A percentile compares a stretch with the other conserved stretches of the same genome.
phyloP scores from a whole-genome alignment of 2,888 invertebrate genomes.

The Callinectes sapidus region DNA sequence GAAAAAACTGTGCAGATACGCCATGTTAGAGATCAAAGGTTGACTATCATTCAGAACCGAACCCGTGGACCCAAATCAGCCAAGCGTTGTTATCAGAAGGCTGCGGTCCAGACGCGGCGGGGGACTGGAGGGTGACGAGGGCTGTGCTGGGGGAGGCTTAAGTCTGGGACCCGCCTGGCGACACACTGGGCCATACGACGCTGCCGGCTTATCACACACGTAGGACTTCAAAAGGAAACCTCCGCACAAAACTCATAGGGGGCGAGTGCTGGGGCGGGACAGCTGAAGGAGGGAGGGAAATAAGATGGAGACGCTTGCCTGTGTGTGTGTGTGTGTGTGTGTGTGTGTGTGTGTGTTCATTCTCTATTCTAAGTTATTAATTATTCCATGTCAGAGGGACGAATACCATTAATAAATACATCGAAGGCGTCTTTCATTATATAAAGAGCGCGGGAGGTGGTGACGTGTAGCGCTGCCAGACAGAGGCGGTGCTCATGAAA shows the following conservation, averaged over 20 bases:
- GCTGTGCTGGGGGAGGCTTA: background rate
- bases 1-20: constrained; percentile 9
- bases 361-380: background rate
- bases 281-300: background rate
- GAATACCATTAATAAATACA: background rate
- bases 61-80: background rate
- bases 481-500: background rate
- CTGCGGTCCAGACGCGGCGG: background rate
- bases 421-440: background rate
- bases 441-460: background rate
- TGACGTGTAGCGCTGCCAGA: background rate
- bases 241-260: background rate
- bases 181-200: background rate
- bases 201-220: constrained; percentile 32
- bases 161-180: background rate
- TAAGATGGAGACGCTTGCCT: background rate
- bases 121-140: constrained; percentile 1
- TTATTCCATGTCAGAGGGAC: background rate
- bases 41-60: background rate
- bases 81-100: constrained; percentile 28
- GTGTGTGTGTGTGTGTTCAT: constrained; percentile 6
- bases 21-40: constrained; percentile 21
- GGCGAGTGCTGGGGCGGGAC: background rate
- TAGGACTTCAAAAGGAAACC: constrained; percentile 3
- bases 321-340: constrained; percentile 17